Percentiles rank a stretch among this genome's conserved stretches.
Conservation (phyloP, 2,113 vertebrate species). For the Alethe castanea region DNA sequence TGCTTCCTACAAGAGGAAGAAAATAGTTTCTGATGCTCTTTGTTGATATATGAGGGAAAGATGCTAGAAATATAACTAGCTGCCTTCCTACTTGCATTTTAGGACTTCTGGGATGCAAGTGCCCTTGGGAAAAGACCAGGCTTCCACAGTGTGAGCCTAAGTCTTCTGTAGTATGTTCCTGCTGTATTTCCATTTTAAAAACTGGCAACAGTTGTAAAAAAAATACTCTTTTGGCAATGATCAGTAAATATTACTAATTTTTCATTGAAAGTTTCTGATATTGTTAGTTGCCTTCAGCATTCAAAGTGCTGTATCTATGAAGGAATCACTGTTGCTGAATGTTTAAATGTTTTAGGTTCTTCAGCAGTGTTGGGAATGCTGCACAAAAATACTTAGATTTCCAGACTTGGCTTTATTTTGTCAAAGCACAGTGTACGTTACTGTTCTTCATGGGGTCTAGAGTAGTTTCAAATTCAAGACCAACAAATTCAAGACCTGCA, state of each 20-base stretch:
- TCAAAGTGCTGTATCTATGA: not conserved
- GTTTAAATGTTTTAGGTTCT: not conserved
- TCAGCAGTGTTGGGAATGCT: not conserved
- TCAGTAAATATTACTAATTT: not conserved
- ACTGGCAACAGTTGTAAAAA: not conserved
- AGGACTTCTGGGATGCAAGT: not conserved
- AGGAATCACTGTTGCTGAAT: not conserved
- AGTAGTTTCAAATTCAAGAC: not conserved
- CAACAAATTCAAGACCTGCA: not conserved
- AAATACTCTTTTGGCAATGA: not conserved
- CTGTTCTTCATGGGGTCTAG: not conserved
- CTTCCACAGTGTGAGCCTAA: not conserved
- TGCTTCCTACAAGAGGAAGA: not conserved
- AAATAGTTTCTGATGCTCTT: not conserved
- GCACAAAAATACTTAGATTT: not conserved
- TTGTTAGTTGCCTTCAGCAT: not conserved
- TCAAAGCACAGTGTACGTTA: not conserved
- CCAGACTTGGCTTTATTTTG: not conserved
- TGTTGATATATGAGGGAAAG: not conserved
- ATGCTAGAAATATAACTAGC: not conserved
- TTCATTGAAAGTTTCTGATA: not conserved
- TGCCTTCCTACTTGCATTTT: not conserved
- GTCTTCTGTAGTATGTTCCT: not conserved
- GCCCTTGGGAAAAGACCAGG: not conserved
- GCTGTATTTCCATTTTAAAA: not conserved